Evolutionary conservation across 2,113 vertebrate genomes (phyloP).

Genomic region (Macquaria ambigua): DNA sequence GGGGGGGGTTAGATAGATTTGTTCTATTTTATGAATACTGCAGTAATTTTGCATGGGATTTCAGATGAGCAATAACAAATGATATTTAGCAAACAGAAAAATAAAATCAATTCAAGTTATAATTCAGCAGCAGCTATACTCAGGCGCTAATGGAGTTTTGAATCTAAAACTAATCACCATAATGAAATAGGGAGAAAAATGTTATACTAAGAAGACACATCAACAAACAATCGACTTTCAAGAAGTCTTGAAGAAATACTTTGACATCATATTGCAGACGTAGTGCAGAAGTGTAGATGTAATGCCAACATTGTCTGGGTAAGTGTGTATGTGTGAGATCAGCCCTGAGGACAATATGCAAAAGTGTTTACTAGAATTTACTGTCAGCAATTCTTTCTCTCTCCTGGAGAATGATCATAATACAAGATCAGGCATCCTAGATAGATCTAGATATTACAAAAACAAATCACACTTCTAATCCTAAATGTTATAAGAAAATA

Average conservation of each 20-base stretch:
- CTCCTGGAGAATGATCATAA: no score
- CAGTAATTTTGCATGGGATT: background rate
- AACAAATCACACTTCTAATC: no score
- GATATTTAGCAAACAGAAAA: background rate
- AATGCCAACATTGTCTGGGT: background rate
- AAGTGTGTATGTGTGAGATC: background rate
- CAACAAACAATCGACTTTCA: background rate
- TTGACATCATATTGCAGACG: background rate
- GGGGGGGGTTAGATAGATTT: background rate
- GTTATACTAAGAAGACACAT: background rate
- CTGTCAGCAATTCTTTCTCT: background rate
- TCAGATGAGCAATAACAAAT: background rate
- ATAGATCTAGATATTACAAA: no score
- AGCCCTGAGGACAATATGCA: background rate
- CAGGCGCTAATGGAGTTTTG: background rate
- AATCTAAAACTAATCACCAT: slow-evolving; percentile 1
- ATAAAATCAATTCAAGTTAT: background rate
- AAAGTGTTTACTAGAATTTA: background rate
- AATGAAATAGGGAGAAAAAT: background rate
- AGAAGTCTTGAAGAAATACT: background rate
- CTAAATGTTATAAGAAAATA: no score
- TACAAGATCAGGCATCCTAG: no score
- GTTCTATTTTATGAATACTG: background rate
- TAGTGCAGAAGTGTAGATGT: background rate
- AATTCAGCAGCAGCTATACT: slow-evolving; percentile 10